A percentile compares a stretch with the other conserved stretches of the same genome.
Conservation (phyloP, 2,113 vertebrate species). For the Holacanthus passer region DNA sequence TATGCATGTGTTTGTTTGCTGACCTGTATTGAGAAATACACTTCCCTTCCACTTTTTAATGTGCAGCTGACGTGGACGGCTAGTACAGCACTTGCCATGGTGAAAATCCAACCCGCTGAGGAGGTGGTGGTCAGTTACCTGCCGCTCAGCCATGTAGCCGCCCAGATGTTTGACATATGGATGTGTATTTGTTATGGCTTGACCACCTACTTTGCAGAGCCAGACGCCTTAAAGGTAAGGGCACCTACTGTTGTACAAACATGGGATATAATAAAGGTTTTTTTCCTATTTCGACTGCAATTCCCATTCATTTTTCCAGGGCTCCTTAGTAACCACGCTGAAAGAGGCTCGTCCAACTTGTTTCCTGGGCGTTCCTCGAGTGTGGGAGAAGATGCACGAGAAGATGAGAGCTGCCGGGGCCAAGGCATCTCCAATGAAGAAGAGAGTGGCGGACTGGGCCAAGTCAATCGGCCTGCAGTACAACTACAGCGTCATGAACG, state of each 20-base stretch:
- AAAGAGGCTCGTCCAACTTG: conserved; percentile 78
- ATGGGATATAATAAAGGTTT: not conserved
- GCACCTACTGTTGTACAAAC: not conserved
- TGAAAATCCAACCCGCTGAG: not conserved
- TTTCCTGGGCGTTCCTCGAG: conserved; percentile 83
- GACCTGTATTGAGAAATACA: too few species aligned
- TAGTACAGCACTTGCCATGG: not conserved
- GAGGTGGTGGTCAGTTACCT: conserved; percentile 80
- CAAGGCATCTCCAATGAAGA: conserved; percentile 77
- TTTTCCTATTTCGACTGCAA: not conserved
- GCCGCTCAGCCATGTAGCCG: conserved; percentile 86
- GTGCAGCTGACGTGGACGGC: conserved; percentile 84
- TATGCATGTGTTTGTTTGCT: too few species aligned
- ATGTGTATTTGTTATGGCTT: conserved; percentile 70
- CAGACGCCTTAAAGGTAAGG: conserved; percentile 86
- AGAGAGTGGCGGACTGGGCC: conserved; percentile 79
- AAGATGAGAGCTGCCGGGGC: conserved; percentile 71
- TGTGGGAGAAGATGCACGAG: conserved; percentile 89
- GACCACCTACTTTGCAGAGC: conserved; percentile 81
- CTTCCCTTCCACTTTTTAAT: not conserved
- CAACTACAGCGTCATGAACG: conserved; percentile 82
- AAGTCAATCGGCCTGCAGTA: conserved; percentile 83
- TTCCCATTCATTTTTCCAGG: conserved; percentile 58
- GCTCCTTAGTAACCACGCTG: conserved; percentile 78
- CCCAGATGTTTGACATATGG: conserved; percentile 87